These are phyloP conservation scores for Proales similis DNA, from an alignment of 1,140 invertebrate species.

Conservation along the genomic window DNA sequence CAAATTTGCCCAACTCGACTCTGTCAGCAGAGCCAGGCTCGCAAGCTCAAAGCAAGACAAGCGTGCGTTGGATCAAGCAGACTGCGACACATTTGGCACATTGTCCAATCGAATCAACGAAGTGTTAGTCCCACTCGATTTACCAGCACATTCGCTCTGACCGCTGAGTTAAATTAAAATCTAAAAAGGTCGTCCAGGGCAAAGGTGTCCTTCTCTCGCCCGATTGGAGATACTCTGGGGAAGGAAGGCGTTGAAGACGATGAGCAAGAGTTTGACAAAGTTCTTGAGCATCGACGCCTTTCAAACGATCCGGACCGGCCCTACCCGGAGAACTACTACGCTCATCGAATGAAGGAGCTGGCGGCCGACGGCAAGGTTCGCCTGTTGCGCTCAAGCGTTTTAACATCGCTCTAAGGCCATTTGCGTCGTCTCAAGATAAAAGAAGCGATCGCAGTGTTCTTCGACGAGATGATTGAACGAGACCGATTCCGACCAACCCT, in stretches of 20 bases:
- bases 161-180: conserved; percentile 19
- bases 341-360: conserved; percentile 22
- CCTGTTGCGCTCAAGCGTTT: no score
- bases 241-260: background rate
- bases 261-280: conserved; percentile 24
- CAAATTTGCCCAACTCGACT: conserved; percentile 15
- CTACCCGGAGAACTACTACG: conserved; percentile 17
- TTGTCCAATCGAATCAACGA: background rate
- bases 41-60: background rate
- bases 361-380: conserved; percentile 1
- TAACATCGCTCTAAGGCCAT: no score
- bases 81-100: conserved; percentile 8
- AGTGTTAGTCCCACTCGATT: background rate
- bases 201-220: no score
- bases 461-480: conserved; percentile 23
- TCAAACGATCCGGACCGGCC: conserved; percentile 28
- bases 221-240: background rate
- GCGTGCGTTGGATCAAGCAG: background rate
- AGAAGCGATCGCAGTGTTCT: conserved; percentile 22
- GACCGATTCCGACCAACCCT: conserved; percentile 25
- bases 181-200: background rate
- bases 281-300: conserved; percentile 7
- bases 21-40: background rate
- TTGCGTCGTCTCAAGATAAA: no score
- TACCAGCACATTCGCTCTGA: no score